Conservation (phyloP, 2,113 vertebrate species). For the Mastomys natalensis region DNA sequence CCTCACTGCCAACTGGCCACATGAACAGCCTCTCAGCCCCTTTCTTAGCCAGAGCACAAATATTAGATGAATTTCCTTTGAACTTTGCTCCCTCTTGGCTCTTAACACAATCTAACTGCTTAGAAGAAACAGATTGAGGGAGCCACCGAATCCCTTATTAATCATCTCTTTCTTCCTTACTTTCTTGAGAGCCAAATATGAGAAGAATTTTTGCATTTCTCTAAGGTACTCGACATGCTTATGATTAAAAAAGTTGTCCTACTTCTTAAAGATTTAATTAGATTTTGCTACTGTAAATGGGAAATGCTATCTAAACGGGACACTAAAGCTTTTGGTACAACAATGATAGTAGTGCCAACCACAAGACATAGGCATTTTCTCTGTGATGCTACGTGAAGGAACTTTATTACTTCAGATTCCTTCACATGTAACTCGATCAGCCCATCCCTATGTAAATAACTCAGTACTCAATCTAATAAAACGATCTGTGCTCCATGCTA, state of each 20-base stretch:
- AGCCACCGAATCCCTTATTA: slow-evolving; percentile 69
- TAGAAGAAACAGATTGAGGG: slow-evolving; percentile 60
- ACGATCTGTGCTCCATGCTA: slow-evolving; percentile 52
- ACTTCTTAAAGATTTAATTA: slow-evolving; percentile 65
- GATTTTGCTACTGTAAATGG: background rate
- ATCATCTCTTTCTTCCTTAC: slow-evolving; percentile 62
- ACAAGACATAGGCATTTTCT: slow-evolving; percentile 15
- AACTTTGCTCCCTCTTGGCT: slow-evolving; percentile 74
- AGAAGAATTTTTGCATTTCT: slow-evolving; percentile 66
- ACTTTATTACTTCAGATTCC: slow-evolving; percentile 24
- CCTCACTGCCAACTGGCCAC: slow-evolving; percentile 75
- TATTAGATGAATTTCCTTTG: slow-evolving; percentile 83
- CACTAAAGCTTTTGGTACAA: background rate
- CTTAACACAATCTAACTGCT: slow-evolving; percentile 37
- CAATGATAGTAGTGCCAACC: background rate
- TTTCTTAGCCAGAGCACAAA: slow-evolving; percentile 67
- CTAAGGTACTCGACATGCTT: slow-evolving; percentile 56
- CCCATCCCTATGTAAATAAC: slow-evolving; percentile 47
- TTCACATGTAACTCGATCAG: slow-evolving; percentile 34
- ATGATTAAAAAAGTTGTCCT: slow-evolving; percentile 51
- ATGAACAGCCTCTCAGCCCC: slow-evolving; percentile 52
- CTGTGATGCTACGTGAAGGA: background rate
- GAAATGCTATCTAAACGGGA: background rate
- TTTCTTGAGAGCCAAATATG: slow-evolving; percentile 42
- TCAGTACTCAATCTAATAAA: slow-evolving; percentile 48